Evolutionary conservation across 2,797 vertebrate species (phyloP), one percentile per base, ranked within the genome.

Genomic region (Coilia nasus): DNA sequence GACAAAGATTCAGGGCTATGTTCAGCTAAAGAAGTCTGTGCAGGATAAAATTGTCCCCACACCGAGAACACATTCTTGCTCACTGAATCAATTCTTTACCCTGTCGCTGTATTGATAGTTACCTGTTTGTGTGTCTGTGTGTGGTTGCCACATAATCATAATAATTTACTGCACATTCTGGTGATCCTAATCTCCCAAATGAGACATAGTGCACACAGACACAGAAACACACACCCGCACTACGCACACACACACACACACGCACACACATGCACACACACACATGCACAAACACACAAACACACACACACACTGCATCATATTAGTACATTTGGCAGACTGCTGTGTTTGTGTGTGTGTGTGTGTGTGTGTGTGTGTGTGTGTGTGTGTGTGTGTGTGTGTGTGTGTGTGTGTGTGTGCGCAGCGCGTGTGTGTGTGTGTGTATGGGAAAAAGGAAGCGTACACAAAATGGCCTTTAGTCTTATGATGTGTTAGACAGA

Each of bases 131-230:
- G 35, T 41, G 35, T 41, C 2, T 41, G 35, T 41, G 35, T 41
- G 35, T 41, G 35, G 2, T 2, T 41, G 35, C 5, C 35, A 41
- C 2, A 41, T 2, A 41, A 41, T 41, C 35, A 41, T 41, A 2
- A 41, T 41, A 41, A 2, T 41, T 90, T 89, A 90, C 87, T 87
- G 82, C 91, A 90, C 91, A 90, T 90, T 91, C 93, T 93, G 94
- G 93, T 94, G 92, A 93, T 92, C 92, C 91, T 94, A 94, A 94
- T 94, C 93, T 94, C 91, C 93, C 93, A 93, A 2, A 41, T 92
- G 92, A 92, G 91, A 94, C 91, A 91, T 93, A 93, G 91, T 94
- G 92, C 91, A 93, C 93, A 94, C 93, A 93, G 92, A 94, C 2
- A 41, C 35, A 41, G 2, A 5, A n/a, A n/a, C n/a, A n/a, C n/a